A percentile compares a stretch with the other conserved stretches of the same genome.
These are phyloP conservation scores for Propithecus perrieri DNA, from an alignment of 2,797 vertebrate genomes.

Conservation along the genomic window DNA sequence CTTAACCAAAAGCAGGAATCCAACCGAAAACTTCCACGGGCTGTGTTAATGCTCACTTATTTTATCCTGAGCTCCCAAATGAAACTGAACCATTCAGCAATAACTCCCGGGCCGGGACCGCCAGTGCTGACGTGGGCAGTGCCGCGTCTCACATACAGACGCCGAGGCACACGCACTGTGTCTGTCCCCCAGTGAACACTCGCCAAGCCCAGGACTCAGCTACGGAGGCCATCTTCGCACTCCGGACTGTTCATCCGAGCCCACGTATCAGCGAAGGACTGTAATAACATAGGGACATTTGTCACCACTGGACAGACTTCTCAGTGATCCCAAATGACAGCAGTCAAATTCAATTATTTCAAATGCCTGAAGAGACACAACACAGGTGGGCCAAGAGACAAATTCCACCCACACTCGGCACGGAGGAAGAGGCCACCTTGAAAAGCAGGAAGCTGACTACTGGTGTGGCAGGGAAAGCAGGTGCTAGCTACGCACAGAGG, in stretches of 20 bases:
- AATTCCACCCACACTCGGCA: background rate
- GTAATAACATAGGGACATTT: background rate
- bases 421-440: background rate
- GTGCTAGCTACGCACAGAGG: background rate
- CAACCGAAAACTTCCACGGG: background rate
- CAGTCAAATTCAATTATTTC: background rate
- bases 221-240: background rate
- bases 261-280: background rate
- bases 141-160: background rate
- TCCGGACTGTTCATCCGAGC: background rate
- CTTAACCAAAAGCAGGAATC: background rate
- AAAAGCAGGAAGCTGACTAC: background rate
- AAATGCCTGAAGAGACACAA: background rate
- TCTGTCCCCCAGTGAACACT: no score
- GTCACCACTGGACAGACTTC: background rate
- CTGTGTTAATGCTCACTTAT: no score
- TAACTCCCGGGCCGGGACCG: background rate
- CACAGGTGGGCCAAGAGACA: background rate
- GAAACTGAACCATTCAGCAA: no score
- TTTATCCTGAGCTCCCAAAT: background rate
- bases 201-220: background rate
- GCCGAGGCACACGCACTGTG: background rate
- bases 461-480: background rate
- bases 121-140: no score
- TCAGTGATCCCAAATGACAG: background rate